Base-by-base conservation (phyloP, 1,140 invertebrate genomes). In the Matsumurasca onukii region DNA sequence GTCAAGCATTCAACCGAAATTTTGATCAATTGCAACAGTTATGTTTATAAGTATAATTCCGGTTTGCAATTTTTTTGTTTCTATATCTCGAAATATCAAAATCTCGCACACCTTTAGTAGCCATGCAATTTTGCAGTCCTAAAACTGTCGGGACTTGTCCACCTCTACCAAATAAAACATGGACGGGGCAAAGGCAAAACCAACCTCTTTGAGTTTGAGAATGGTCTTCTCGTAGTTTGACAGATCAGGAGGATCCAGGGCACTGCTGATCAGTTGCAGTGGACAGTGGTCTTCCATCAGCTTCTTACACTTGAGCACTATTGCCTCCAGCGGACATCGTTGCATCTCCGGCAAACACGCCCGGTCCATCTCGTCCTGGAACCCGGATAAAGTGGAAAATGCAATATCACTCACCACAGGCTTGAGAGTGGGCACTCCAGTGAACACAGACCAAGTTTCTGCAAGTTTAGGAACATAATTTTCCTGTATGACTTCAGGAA, bases 181-280 rank as follows among this genome's bases (percentile, higher is more conserved):
- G n/a, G n/a, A n/a, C n/a, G n/a, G n/a, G n/a, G n/a, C n/a, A n/a
- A n/a, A n/a, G n/a, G n/a, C n/a, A n/a, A n/a, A 9, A 39, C 34
- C 34, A 78, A 92, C 87, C 84, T 97, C 93, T 84, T 98, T 98
- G 0, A 99, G 80, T 34, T 87, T 78, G 5, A 95, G 80, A 64
- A 98, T 84, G 0, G 95, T 95, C 15, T 85, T 82, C 55, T 88
- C 84, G 69, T 98, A 91, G 75, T 95, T 92, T 9, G 82, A 82
- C 13, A 95, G 79, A 77, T 93, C 88, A 0, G 97, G 97, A 25
- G 95, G 94, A 76, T 94, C 90, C 74, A 98, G 82, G 0, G 94
- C 91, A 1, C 94, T 78, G 0, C 90, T 93, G 0, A 98, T 80
- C 9, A 98, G 82, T 31, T 89, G 85, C 72, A 88, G 87, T 0